Percentiles rank a stretch among this genome's conserved stretches.
These are phyloP conservation scores for Eulacestoma nigropectus DNA, from an alignment of 2,113 vertebrate genomes.

Conservation along the genomic window DNA sequence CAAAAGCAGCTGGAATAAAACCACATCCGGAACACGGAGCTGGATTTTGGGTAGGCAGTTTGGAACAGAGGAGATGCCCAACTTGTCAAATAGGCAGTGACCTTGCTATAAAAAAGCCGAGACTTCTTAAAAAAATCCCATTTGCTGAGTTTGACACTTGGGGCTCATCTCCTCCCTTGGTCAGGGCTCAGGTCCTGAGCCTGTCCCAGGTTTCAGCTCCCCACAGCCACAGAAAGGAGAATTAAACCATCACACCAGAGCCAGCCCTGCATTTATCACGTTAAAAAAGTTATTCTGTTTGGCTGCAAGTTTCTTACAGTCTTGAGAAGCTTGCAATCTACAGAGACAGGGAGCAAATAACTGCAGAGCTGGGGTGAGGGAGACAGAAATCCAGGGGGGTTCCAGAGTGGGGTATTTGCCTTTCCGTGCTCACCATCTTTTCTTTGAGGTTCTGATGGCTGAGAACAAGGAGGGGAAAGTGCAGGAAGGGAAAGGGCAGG, in stretches of 20 bases:
- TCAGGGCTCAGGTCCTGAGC: not conserved
- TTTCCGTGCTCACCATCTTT: not conserved
- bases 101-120: not conserved
- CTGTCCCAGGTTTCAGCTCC: not conserved
- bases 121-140: not conserved
- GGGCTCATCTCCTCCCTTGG: not conserved
- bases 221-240: not conserved
- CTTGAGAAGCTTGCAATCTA: not conserved
- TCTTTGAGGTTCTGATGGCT: not conserved
- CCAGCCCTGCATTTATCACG: not conserved
- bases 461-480: not conserved
- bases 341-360: not conserved
- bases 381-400: not conserved
- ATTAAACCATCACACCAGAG: not conserved
- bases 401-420: not conserved
- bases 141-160: not conserved
- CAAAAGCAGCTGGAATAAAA: not conserved
- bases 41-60: not conserved
- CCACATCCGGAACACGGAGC: accelerated
- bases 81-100: not conserved
- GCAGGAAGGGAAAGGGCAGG: not conserved
- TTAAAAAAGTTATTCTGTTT: not conserved
- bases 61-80: not conserved
- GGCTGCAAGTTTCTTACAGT: not conserved
- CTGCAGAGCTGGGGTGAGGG: not conserved